These are phyloP conservation scores for Pipistrellus kuhlii DNA, from an alignment of 2,797 vertebrate species.

Conservation along the genomic window DNA sequence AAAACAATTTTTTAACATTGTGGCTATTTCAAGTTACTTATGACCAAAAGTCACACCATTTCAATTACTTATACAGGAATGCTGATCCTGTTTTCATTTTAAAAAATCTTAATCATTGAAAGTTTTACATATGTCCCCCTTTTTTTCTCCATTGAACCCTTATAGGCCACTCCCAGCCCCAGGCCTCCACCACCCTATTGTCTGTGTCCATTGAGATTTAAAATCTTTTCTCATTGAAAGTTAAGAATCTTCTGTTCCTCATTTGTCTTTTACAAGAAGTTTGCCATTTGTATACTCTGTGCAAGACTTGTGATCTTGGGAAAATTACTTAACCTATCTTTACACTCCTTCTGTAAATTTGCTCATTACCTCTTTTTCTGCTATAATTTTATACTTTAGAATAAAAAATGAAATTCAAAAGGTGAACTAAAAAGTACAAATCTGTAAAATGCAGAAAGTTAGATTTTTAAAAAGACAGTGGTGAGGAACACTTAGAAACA, in stretches of 20 bases:
- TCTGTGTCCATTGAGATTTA: no score
- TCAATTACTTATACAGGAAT: background rate
- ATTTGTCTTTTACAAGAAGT: background rate
- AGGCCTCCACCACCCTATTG: no score
- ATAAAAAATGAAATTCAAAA: conserved; percentile 4
- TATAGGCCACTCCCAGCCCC: no score
- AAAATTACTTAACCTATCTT: background rate
- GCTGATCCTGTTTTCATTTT: background rate
- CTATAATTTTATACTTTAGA: conserved; percentile 11
- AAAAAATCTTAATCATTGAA: no score
- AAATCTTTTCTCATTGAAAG: background rate
- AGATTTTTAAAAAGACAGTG: background rate
- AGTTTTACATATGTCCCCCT: no score
- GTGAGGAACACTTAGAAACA: background rate
- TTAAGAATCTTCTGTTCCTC: conserved; percentile 9
- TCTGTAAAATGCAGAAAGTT: background rate
- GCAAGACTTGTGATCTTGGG: background rate
- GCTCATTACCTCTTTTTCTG: background rate
- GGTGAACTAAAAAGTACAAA: conserved; percentile 13
- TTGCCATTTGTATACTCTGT: background rate
- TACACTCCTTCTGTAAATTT: background rate
- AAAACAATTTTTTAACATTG: background rate
- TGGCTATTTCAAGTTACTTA: background rate
- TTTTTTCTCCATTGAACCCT: no score
- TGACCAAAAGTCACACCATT: background rate